Conservation (phyloP, 2,797 vertebrate genomes). For the Oreonectes daqikongensis region DNA sequence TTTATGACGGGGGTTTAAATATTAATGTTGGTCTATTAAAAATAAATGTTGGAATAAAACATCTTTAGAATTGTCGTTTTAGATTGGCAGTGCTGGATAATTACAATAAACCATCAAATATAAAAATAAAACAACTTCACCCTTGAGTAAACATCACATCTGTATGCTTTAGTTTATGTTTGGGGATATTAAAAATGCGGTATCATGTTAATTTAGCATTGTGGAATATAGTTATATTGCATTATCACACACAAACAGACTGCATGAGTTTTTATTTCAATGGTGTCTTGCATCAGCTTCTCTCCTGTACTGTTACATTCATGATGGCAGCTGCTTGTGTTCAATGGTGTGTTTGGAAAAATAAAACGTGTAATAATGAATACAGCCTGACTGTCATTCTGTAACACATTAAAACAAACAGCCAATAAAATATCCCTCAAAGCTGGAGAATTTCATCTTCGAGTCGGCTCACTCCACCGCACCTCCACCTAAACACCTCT, state of each 20-base stretch:
- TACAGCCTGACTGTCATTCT: background rate
- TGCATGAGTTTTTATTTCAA: constrained; percentile 7
- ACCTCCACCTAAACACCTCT: no score
- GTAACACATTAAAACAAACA: constrained; percentile 12
- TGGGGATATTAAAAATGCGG: background rate
- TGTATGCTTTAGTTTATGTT: background rate
- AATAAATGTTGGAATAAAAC: constrained; percentile 39
- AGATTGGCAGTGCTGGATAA: constrained; percentile 1
- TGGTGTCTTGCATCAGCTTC: constrained; percentile 5
- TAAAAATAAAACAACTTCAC: background rate
- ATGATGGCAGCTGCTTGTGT: constrained; percentile 14
- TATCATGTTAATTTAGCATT: constrained; percentile 4
- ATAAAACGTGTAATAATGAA: background rate
- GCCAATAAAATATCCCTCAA: background rate
- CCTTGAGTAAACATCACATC: background rate
- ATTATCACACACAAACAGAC: constrained; percentile 1
- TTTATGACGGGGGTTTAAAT: constrained; percentile 50
- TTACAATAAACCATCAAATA: constrained; percentile 16
- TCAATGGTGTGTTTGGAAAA: constrained; percentile 25
- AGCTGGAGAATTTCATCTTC: background rate
- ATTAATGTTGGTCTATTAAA: constrained; percentile 54
- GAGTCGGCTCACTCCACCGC: no score
- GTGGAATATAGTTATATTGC: constrained; percentile 1
- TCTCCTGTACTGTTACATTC: constrained; percentile 3
- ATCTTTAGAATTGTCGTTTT: constrained; percentile 6